phyloP scores from a whole-genome alignment of 1,140 invertebrate species.

The Neomicropteryx cornuta region DNA sequence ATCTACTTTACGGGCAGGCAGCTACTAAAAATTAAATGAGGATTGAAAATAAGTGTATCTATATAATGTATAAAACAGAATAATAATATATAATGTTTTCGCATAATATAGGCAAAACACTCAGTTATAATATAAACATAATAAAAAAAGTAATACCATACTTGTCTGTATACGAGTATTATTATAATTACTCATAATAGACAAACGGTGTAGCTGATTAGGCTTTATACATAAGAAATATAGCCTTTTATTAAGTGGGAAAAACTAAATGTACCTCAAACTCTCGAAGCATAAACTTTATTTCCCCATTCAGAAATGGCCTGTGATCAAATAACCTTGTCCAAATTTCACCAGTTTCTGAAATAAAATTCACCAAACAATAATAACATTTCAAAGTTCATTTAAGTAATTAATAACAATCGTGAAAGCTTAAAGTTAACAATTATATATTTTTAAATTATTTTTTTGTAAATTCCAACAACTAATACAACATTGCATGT shows the following conservation, averaged over 20 bases:
- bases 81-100: constrained; percentile 1
- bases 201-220: constrained; percentile 3
- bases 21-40: no score
- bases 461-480: no score
- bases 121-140: not conserved
- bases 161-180: not conserved
- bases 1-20: no score
- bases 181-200: constrained; percentile 7
- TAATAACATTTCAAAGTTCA: no score
- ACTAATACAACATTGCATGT: no score
- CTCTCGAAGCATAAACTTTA: constrained; percentile 68
- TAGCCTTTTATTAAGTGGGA: constrained; percentile 15
- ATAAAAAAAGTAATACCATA: not conserved
- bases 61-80: no score
- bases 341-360: constrained; percentile 74
- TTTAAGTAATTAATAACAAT: no score
- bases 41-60: no score
- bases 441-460: no score
- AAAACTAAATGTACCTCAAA: constrained; percentile 52
- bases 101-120: not conserved
- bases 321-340: constrained; percentile 73
- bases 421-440: no score
- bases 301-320: constrained; percentile 73
- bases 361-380: no score
- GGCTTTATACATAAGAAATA: constrained; percentile 8